These are phyloP conservation scores for Rissa tridactyla DNA, from an alignment of 2,113 vertebrate species.

Conservation along the genomic window DNA sequence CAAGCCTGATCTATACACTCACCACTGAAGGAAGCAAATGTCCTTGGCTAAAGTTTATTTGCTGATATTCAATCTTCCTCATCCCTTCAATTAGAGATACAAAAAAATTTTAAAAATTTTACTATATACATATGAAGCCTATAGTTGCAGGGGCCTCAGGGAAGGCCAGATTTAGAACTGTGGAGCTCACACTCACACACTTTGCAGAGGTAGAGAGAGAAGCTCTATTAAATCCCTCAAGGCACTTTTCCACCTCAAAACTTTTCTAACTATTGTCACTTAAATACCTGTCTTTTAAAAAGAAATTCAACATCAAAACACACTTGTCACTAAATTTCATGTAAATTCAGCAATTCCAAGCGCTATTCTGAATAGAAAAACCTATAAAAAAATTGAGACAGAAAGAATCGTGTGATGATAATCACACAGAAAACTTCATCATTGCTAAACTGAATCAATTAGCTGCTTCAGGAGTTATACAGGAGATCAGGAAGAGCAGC, in stretches of 20 bases:
- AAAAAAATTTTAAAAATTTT: neutral
- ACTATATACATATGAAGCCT: neutral
- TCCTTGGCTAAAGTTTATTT: neutral
- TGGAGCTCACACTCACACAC: neutral
- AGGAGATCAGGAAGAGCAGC: neutral
- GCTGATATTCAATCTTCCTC: neutral
- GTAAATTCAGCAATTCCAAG: neutral
- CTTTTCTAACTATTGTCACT: neutral
- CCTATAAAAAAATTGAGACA: neutral
- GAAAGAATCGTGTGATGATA: neutral
- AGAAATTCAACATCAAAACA: neutral
- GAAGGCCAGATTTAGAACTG: neutral
- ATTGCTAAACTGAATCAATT: neutral
- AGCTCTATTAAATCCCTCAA: neutral
- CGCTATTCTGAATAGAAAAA: neutral
- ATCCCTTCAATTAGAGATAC: neutral
- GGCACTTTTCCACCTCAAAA: neutral
- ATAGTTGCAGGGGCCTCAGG: neutral
- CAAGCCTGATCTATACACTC: neutral
- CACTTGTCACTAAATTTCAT: neutral
- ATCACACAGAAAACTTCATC: neutral
- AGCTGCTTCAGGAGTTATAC: neutral
- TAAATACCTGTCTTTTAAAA: neutral
- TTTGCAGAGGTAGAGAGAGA: neutral
- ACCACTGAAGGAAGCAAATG: neutral